Percentiles rank a stretch among this genome's conserved stretches.
Conservation (phyloP, 2,888 invertebrate species). For the Apamea anceps region DNA sequence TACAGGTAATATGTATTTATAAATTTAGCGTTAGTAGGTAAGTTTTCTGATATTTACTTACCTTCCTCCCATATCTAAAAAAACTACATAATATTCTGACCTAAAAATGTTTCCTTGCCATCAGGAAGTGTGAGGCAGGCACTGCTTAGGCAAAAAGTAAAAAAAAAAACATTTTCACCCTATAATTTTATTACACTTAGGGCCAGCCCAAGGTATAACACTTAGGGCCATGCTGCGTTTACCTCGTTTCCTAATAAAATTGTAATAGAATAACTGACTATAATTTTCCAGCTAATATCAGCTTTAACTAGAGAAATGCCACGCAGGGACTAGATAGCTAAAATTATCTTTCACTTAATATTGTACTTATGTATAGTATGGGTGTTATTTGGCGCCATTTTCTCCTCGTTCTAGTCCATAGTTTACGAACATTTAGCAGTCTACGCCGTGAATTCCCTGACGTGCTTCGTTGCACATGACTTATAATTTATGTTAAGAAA, state of each 20-base stretch:
- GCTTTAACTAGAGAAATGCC: constrained; percentile 48
- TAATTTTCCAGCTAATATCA: constrained; percentile 56
- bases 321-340: constrained; percentile 54
- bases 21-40: no score
- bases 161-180: neutral
- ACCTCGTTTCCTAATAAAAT: constrained; percentile 58
- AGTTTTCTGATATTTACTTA: neutral
- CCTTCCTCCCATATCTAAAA: neutral
- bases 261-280: constrained; percentile 56
- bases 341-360: constrained; percentile 67
- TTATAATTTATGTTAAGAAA: constrained; percentile 79
- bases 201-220: constrained; percentile 25
- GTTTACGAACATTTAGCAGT: constrained; percentile 76
- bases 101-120: neutral
- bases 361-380: constrained; percentile 41
- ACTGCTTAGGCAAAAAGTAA: neutral
- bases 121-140: neutral
- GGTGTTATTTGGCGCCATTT: constrained; percentile 66
- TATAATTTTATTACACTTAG: constrained; percentile 49
- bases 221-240: constrained; percentile 37
- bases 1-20: neutral
- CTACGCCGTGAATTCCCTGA: constrained; percentile 66
- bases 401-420: constrained; percentile 73
- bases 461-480: constrained; percentile 71
- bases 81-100: neutral